Conservation (phyloP, 2,888 invertebrate species). For the Brachyopa scutellaris region DNA sequence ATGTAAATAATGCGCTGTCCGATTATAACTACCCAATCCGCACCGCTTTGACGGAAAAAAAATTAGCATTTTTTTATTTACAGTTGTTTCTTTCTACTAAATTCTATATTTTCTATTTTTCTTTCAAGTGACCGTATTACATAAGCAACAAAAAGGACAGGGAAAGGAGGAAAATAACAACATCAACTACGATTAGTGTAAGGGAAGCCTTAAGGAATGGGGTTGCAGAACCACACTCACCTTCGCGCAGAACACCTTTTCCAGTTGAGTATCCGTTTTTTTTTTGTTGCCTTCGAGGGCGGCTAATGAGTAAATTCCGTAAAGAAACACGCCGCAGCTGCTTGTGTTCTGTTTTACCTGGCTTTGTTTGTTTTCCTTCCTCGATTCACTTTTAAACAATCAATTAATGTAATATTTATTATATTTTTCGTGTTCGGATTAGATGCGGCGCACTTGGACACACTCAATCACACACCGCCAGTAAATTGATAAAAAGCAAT, state of each 20-base stretch:
- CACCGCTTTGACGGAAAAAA: not conserved
- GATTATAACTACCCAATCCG: not conserved
- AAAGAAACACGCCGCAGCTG: conserved; percentile 22
- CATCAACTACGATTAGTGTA: not conserved
- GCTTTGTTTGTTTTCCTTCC: conserved; percentile 31
- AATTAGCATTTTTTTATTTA: not conserved
- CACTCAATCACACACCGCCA: conserved; percentile 25
- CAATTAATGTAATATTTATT: conserved; percentile 33
- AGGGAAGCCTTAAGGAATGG: not conserved
- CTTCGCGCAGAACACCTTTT: conserved; percentile 55
- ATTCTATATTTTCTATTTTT: conserved; percentile 17
- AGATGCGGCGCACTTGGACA: conserved; percentile 27
- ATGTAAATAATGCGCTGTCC: not conserved
- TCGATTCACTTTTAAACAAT: conserved; percentile 40
- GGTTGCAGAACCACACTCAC: conserved; percentile 28
- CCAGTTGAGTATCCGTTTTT: conserved; percentile 55
- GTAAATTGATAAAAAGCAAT: conserved; percentile 2
- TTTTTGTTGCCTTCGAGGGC: not conserved
- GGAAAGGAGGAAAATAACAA: conserved; percentile 16
- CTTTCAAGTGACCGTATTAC: too few species aligned
- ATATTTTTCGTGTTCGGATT: not conserved
- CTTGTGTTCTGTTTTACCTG: conserved; percentile 6
- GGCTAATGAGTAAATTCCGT: conserved; percentile 3
- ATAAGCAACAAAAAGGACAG: not conserved
- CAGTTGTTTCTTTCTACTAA: not conserved